phyloP scores from a whole-genome alignment of 2,113 vertebrate species.

The Cercocebus atys region DNA sequence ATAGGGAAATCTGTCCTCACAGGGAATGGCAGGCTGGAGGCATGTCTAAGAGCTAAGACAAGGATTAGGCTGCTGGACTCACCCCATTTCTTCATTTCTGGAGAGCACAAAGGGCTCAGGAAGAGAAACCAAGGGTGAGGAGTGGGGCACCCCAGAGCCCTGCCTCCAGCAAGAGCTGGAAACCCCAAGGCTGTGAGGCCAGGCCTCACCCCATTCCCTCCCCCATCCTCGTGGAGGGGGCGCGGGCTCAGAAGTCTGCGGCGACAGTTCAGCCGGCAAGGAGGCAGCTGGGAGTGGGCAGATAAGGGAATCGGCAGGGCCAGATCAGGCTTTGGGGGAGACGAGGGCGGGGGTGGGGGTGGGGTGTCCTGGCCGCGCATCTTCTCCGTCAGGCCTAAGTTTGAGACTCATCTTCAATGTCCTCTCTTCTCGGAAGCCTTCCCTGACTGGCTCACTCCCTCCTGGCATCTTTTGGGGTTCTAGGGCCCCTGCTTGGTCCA shows the following conservation, averaged over 20 bases:
- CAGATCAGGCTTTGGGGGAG: slow-evolving; percentile 73
- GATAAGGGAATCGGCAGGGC: slow-evolving; percentile 77
- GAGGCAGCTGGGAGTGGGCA: slow-evolving; percentile 75
- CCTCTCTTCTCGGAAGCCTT: slow-evolving; percentile 42
- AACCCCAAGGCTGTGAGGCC: slow-evolving; percentile 43
- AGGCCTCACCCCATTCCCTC: slow-evolving; percentile 61
- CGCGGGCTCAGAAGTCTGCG: slow-evolving; percentile 69
- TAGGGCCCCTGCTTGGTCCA: neutral
- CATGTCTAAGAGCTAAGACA: slow-evolving; percentile 5
- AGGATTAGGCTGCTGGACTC: neutral
- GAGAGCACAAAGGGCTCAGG: slow-evolving; percentile 1
- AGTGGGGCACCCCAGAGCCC: slow-evolving; percentile 37
- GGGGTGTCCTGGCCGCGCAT: slow-evolving; percentile 21
- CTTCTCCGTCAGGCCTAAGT: slow-evolving; percentile 57
- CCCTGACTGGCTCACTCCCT: slow-evolving; percentile 18
- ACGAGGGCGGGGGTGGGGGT: slow-evolving; percentile 32
- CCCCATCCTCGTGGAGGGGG: slow-evolving; percentile 64
- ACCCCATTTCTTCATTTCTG: slow-evolving; percentile 48
- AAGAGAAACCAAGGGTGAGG: slow-evolving; percentile 62
- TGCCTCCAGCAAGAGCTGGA: slow-evolving; percentile 28
- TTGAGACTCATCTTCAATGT: slow-evolving; percentile 37
- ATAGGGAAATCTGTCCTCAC: neutral
- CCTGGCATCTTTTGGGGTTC: neutral
- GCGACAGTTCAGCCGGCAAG: slow-evolving; percentile 73
- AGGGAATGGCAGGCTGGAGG: neutral